These are phyloP conservation scores for Drepana falcataria DNA, from an alignment of 2,888 invertebrate species.

Conservation along the genomic window DNA sequence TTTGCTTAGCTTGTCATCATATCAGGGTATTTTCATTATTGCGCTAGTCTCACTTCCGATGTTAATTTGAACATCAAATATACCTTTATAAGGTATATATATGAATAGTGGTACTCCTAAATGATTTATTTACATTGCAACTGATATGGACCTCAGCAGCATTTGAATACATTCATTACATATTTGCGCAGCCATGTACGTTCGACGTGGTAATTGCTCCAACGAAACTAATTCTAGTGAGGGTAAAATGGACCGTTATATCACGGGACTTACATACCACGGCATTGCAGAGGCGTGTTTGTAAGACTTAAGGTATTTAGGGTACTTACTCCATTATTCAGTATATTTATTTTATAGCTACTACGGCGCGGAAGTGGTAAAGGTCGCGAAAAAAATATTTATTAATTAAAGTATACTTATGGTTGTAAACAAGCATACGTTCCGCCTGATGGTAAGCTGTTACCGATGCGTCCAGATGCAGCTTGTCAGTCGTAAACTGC, in stretches of 20 bases:
- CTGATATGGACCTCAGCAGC: neutral
- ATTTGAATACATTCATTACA: neutral
- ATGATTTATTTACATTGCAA: neutral
- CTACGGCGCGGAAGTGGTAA: neutral
- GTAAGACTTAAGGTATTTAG: neutral
- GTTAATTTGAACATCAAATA: too few relatives aligned
- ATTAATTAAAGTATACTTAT: too few relatives aligned
- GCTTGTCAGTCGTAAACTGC: too few relatives aligned
- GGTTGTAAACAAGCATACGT: too few relatives aligned
- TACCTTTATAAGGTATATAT: too few relatives aligned
- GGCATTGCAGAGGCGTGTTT: neutral
- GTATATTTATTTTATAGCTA: neutral
- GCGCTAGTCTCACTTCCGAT: too few relatives aligned
- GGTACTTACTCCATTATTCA: neutral
- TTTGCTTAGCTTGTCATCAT: too few relatives aligned
- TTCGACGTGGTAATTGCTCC: neutral
- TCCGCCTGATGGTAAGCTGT: too few relatives aligned
- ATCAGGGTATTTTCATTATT: too few relatives aligned
- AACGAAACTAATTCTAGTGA: neutral
- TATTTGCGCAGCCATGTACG: neutral
- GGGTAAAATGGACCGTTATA: neutral
- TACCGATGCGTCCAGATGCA: too few relatives aligned
- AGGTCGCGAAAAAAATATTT: too few relatives aligned
- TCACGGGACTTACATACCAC: neutral
- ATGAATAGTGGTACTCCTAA: neutral